phyloP scores from a whole-genome alignment of 2,113 vertebrate species.

The Psammodynastes pulverulentus region DNA sequence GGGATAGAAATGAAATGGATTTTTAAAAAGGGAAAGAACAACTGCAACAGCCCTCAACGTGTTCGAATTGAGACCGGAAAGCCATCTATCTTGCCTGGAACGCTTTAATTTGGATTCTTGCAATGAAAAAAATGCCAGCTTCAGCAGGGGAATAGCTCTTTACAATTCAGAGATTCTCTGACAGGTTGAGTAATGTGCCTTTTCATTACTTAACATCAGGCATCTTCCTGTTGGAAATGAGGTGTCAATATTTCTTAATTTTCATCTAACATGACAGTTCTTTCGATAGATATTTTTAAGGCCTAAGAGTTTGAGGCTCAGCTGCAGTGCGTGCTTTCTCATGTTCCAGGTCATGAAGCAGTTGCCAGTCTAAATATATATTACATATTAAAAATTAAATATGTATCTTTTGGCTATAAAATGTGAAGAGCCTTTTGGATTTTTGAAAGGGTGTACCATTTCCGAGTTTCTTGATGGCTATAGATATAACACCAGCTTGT shows the following conservation, averaged over 20 bases:
- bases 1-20: not conserved
- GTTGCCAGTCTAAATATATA: not conserved
- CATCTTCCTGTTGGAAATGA: not conserved
- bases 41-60: not conserved
- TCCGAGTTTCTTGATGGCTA: not conserved
- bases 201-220: not conserved
- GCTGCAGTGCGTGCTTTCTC: not conserved
- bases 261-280: not conserved
- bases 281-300: not conserved
- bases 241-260: not conserved
- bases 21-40: not conserved
- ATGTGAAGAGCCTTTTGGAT: not conserved
- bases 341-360: not conserved
- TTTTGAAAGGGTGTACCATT: not conserved
- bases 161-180: not conserved
- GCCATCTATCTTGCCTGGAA: not conserved
- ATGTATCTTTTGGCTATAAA: not conserved
- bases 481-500: not conserved
- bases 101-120: not conserved
- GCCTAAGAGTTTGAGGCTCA: not conserved
- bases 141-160: not conserved
- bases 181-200: not conserved
- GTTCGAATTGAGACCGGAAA: not conserved
- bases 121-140: not conserved
- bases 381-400: not conserved